These are phyloP conservation scores for Catocala sponsa DNA, from an alignment of 2,888 invertebrate genomes.

Conservation along the genomic window DNA sequence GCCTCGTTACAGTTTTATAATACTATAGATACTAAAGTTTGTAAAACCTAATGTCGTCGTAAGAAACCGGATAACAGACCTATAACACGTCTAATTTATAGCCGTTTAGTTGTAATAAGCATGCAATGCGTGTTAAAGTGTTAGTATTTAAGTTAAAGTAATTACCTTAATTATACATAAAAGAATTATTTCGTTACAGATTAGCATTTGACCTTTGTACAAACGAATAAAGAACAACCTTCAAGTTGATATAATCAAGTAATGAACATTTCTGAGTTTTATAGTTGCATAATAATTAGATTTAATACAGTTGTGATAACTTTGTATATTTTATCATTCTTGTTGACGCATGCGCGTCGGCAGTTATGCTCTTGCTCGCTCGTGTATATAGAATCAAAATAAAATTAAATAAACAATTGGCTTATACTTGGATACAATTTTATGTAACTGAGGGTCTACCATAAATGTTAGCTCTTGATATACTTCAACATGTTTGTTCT, in stretches of 20 bases:
- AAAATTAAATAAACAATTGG: no score
- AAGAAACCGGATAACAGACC: no score
- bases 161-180: conserved; percentile 32
- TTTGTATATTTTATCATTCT: not conserved
- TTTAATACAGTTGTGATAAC: not conserved
- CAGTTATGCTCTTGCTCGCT: no score
- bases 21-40: no score
- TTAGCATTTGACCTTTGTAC: conserved; percentile 39
- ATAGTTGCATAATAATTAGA: conserved; percentile 2
- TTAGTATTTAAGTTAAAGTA: conserved; percentile 9
- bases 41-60: no score
- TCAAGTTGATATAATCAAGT: conserved; percentile 19
- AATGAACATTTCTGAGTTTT: conserved; percentile 8
- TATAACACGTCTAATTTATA: not conserved
- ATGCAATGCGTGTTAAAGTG: conserved; percentile 14
- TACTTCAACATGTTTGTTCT: no score
- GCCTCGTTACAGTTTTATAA: no score
- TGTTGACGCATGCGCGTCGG: no score
- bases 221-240: conserved; percentile 36
- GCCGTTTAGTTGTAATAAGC: not conserved
- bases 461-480: no score
- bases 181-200: conserved; percentile 39
- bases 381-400: no score
- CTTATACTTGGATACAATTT: no score
- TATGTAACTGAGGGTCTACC: no score